Evolutionary conservation across 2,888 invertebrate genomes (phyloP).

Genomic region (Morpho helenor): DNA sequence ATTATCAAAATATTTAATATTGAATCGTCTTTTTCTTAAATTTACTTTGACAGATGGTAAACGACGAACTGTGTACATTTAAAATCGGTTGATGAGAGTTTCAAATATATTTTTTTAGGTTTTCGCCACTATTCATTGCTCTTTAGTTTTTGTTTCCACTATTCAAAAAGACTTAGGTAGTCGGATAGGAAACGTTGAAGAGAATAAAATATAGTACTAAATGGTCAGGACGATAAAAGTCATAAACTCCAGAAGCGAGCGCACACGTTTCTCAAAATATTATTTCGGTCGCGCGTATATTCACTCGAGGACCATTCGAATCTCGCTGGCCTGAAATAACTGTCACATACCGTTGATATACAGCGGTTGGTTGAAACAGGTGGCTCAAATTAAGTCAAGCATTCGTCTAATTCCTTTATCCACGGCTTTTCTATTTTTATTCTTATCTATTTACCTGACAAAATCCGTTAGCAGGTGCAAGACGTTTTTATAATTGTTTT

Average conservation of each 20-base stretch:
- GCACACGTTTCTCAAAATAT: slow-evolving; percentile 9
- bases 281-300: slow-evolving; percentile 12
- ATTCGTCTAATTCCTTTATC: slow-evolving; percentile 31
- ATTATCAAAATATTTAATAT: background rate
- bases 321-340: slow-evolving; percentile 60
- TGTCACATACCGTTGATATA: slow-evolving; percentile 68
- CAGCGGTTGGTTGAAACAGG: slow-evolving; percentile 36
- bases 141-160: too few species aligned
- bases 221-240: slow-evolving; percentile 11
- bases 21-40: too few species aligned
- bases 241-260: slow-evolving; percentile 13
- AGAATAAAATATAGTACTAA: slow-evolving; percentile 8
- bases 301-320: slow-evolving; percentile 47
- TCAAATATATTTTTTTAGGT: background rate
- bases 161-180: background rate
- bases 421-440: background rate
- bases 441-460: too few species aligned
- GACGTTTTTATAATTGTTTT: too few species aligned
- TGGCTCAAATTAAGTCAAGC: slow-evolving; percentile 29
- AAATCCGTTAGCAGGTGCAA: too few species aligned
- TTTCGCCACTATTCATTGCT: too few species aligned
- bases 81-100: background rate
- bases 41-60: too few species aligned
- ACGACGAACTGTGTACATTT: too few species aligned
- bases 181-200: slow-evolving; percentile 4